phyloP scores from a whole-genome alignment of 2,113 vertebrate species.

The Tonatia bakeri region DNA sequence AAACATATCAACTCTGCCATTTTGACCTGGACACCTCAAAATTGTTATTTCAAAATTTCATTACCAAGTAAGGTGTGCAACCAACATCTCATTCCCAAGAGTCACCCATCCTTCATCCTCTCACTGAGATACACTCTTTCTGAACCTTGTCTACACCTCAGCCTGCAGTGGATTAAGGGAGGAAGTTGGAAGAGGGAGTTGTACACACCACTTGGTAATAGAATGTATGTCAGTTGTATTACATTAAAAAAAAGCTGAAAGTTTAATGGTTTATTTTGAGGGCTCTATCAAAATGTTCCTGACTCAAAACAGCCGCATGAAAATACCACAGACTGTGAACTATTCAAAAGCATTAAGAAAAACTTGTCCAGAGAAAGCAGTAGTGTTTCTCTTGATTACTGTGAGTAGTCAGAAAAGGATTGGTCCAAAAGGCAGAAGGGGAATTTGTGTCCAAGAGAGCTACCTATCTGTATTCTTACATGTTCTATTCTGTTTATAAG shows the following conservation, averaged over 20 bases:
- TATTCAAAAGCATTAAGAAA: constrained; percentile 16
- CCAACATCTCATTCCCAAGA: neutral
- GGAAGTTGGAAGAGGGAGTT: neutral
- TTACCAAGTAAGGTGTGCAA: neutral
- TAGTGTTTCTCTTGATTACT: neutral
- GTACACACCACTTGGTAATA: neutral
- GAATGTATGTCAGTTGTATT: neutral
- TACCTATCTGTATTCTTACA: neutral
- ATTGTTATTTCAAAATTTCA: neutral
- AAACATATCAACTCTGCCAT: neutral
- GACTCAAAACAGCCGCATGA: neutral
- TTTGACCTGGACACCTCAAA: neutral
- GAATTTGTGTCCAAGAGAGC: neutral
- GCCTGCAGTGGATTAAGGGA: neutral
- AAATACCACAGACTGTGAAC: neutral
- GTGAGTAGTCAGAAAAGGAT: neutral
- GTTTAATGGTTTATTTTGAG: neutral
- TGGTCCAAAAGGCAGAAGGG: neutral
- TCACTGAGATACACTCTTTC: neutral
- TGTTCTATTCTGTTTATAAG: neutral
- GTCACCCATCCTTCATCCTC: neutral
- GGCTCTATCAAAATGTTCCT: neutral
- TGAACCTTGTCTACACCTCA: neutral
- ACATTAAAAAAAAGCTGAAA: neutral
- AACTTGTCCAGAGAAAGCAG: neutral